A percentile compares a stretch with the other conserved stretches of the same genome.
Evolutionary conservation across 2,113 vertebrate genomes (phyloP).

Genomic region (Ardeotis arabs): DNA sequence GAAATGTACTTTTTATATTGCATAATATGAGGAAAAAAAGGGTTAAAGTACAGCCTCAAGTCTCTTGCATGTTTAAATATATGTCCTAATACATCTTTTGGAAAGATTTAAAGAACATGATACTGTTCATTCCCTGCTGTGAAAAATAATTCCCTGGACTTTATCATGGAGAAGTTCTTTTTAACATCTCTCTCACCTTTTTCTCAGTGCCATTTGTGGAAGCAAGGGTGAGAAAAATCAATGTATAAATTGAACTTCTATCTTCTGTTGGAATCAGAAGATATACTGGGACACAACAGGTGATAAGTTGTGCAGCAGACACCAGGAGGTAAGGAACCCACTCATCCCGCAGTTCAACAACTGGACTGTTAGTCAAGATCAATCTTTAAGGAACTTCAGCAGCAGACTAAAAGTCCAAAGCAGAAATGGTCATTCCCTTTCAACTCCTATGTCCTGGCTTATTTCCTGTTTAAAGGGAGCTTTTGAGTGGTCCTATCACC

Average conservation of each 20-base stretch:
- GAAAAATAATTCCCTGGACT: not conserved
- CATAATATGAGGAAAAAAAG: not conserved
- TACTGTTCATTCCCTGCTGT: not conserved
- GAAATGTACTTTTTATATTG: not conserved
- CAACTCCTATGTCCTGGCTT: not conserved
- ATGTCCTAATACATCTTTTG: not conserved
- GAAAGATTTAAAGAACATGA: not conserved
- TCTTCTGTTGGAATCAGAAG: not conserved
- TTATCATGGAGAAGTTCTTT: not conserved
- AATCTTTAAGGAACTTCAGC: not conserved
- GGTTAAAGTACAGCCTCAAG: not conserved
- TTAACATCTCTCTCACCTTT: not conserved
- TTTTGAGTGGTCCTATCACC: not conserved
- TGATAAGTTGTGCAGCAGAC: not conserved
- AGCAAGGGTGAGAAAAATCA: not conserved
- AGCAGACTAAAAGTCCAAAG: not conserved
- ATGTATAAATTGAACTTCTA: not conserved
- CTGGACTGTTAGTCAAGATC: not conserved
- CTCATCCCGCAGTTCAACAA: not conserved
- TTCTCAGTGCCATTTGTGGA: not conserved
- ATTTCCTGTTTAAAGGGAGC: not conserved
- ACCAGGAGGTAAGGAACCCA: not conserved
- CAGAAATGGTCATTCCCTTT: not conserved
- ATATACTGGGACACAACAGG: not conserved
- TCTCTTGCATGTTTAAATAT: not conserved